Base-by-base conservation (phyloP, 2,888 invertebrate genomes). In the Epirrita christyi region DNA sequence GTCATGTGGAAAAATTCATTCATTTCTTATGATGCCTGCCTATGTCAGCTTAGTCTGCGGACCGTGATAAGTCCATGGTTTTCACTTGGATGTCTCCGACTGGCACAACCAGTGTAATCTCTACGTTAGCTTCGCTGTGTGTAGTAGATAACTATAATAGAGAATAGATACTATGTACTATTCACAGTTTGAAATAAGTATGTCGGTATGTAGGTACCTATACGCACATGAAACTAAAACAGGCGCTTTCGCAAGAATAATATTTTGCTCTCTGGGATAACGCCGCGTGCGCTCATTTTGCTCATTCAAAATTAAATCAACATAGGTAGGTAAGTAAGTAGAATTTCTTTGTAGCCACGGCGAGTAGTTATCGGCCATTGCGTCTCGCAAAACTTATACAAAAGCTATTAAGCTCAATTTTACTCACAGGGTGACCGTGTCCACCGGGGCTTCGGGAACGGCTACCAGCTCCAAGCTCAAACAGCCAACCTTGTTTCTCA, bases 381-480 rank as follows among this genome's bases (percentile, higher is more conserved):
- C 47, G 57, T 40, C 53, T 34, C 56, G 63, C 66, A 71, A 56
- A 62, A 55, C 38, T 44, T 55, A 43, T 64, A 51, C 13, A 47
- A 36, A 61, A 61, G 38, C 2, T 21, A n/a, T n/a, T 61, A 29
- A 29, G 14, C 44, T 6, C 56, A 66, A 59, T 68, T 59, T 56
- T 78, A 88, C 88, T 88, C 75, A 89, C 88, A 89, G 71, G 11
- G 85, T 87, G 63, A 83, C 80, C n/a, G 81, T 78, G 48, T 88
- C 83, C 43, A 68, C 50, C 40, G 86, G 75, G 9, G 78, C 69
- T 59, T 74, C 76, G 56, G 88, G 88, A 36, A 88, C 75, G 27
- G 72, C 71, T 57, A 70, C 71, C 65, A 88, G 70, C 59, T 80
- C 80, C 61, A 83, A 81, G 48, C 82, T 83, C 27, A 87, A 69